These are phyloP conservation scores for Eclectus roratus DNA, from an alignment of 2,113 vertebrate genomes.

Conservation along the genomic window DNA sequence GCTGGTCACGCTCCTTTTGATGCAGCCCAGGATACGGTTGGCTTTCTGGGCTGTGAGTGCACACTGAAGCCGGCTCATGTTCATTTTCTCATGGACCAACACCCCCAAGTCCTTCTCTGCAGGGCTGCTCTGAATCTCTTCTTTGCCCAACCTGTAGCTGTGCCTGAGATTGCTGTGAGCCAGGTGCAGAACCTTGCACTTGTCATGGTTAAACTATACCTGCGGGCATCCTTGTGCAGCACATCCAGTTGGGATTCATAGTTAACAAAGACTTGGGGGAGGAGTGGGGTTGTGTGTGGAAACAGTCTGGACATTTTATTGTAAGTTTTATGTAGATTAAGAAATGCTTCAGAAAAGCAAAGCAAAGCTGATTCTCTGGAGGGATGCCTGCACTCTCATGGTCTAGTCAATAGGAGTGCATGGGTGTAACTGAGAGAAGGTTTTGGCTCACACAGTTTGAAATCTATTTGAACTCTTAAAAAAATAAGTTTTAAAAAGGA, in stretches of 20 bases:
- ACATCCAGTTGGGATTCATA: not conserved
- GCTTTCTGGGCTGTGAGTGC: too few relatives aligned
- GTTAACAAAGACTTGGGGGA: not conserved
- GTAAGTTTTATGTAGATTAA: not conserved
- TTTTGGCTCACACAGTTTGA: constrained; percentile 33
- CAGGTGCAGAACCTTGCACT: too few relatives aligned
- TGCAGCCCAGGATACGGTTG: too few relatives aligned
- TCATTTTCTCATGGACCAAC: too few relatives aligned
- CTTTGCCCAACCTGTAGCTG: too few relatives aligned
- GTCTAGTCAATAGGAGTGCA: not conserved
- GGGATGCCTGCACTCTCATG: not conserved
- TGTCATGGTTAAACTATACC: too few relatives aligned
- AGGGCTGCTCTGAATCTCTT: too few relatives aligned
- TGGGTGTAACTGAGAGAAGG: not conserved
- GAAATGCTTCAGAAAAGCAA: not conserved
- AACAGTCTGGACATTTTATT: not conserved
- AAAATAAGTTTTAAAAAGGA: constrained; percentile 48
- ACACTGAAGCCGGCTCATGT: too few relatives aligned
- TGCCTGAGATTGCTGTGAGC: too few relatives aligned
- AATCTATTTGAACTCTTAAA: constrained; percentile 53
- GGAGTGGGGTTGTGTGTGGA: not conserved
- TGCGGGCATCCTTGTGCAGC: not conserved
- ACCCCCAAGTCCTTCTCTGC: too few relatives aligned
- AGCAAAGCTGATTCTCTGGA: not conserved
- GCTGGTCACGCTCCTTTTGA: too few relatives aligned